Evolutionary conservation across 2,888 invertebrate species (phyloP).

Genomic region (Cephalotes varians): DNA sequence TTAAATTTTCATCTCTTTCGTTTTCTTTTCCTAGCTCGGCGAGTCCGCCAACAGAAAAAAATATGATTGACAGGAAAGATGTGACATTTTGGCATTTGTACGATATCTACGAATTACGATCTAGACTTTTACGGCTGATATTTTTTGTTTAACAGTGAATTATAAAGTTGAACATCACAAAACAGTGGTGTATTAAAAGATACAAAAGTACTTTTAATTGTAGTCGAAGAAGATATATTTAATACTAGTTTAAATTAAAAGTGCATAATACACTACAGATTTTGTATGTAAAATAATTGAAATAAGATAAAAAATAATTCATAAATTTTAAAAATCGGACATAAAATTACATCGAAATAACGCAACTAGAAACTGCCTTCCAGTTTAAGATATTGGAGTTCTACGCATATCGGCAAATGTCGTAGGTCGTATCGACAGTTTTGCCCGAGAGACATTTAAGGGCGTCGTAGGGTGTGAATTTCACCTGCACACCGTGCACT

Average conservation of each 20-base stretch:
- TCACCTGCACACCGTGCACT: slow-evolving; percentile 35
- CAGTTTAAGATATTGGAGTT: not conserved
- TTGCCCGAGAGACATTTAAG: slow-evolving; percentile 1
- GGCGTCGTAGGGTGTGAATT: slow-evolving; percentile 25
- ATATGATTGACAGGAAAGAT: not conserved
- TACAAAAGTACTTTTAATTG: not conserved
- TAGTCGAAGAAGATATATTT: not conserved
- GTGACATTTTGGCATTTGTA: slow-evolving; percentile 14
- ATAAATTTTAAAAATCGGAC: not conserved
- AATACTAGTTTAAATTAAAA: not conserved
- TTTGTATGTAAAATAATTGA: too few species aligned
- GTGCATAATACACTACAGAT: not conserved
- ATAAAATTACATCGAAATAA: not conserved
- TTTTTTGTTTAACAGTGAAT: not conserved
- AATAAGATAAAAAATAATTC: not conserved
- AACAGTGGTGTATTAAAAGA: not conserved
- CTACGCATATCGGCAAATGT: slow-evolving; percentile 8
- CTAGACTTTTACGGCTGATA: not conserved
- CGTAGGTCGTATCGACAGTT: not conserved
- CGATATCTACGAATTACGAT: not conserved
- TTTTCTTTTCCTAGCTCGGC: slow-evolving; percentile 10
- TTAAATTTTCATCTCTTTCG: slow-evolving; percentile 61
- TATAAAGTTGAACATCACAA: not conserved
- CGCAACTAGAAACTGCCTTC: not conserved
- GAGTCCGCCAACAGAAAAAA: not conserved